Evolutionary conservation across 2,888 invertebrate genomes (phyloP), one percentile per base, ranked within the genome.

Genomic region (Seladonia tumulorum): DNA sequence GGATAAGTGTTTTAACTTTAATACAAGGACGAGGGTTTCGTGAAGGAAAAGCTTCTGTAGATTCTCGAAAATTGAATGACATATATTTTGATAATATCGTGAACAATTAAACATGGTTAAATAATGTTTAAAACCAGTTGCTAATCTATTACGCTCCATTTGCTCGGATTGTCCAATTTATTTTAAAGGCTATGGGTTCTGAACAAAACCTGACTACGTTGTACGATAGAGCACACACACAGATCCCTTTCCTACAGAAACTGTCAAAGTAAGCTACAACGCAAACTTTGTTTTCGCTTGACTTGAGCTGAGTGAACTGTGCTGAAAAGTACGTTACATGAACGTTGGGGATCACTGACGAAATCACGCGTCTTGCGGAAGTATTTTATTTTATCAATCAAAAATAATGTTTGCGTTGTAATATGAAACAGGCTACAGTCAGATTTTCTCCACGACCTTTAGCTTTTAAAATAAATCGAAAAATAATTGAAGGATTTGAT

Each of bases 231-330:
- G 60, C 25, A n/a, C n/a, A n/a, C n/a, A n/a, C n/a, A n/a, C n/a
- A n/a, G 60, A 25, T 14, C 60, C 25, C 14, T 14, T 25, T 60
- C 60, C 12, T 60, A n/a, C 10, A 1, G 25, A 60, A 60, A 60
- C 60, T 60, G 60, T 14, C 25, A 60, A 25, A 60, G 25, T 60
- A 60, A 60, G 60, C 25, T 60, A 60, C 25, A 60, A 25, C 60
- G 60, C 25, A 60, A 60, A 60, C 25, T 60, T 60, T 25, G 60
- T 60, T 60, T 60, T 60, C 60, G 60, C 60, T 60, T 60, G 60
- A 25, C 25, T 60, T 60, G 25, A n/a, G 25, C 14, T 14, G n/a
- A 60, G 25, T 60, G 60, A 60, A 14, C 14, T 60, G 25, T 14
- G 25, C 25, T 25, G 60, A n/a, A 25, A 14, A 25, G 14, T 60